Evolutionary conservation across 2,113 vertebrate species (phyloP), one percentile per base, ranked within the genome.

Genomic region (Crypturellus undulatus): DNA sequence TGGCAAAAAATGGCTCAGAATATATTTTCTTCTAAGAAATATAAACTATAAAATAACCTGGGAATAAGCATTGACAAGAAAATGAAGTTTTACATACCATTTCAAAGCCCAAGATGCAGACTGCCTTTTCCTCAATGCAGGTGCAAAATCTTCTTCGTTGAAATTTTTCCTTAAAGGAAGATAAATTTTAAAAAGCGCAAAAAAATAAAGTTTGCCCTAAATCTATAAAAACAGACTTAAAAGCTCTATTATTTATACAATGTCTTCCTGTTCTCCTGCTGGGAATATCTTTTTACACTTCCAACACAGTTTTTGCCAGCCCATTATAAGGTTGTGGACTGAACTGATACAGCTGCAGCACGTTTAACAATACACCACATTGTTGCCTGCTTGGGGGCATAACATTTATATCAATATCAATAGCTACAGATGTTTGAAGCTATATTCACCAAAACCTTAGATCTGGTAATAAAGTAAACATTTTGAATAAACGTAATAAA

Each of bases 51-150:
- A 40, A 84, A 47, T 72, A 49, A 30, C 24, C 38, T 59, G 85
- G 78, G 10, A 40, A 32, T 4, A 68, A 93, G 45, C n/a, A 69
- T 34, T 80, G 21, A 19, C 2, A 67, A 81, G 67, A 52, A 72
- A 42, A 79, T 22, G 84, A 92, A 78, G 13, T 14, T 18, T n/a
- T n/a, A 49, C 95, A 3, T 95, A 99, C 99, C 99, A 99, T 97
- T 99, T 99, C 96, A 99, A 97, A 78, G 99, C 99, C 99, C 99
- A 99, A 10, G 99, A 99, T 8, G 98, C 98, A 60, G 99, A 99
- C 9, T 99, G 99, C 88, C 98, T 99, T 94, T 99, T 99, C 91
- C 99, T 98, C 96, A 99, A 98, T 2, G 97, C 97, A 70, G 98
- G 97, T 45, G 99, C 99, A 98, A 98, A 99, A 97, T 99, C 99